Percentiles rank a stretch among this genome's conserved stretches.
Conservation (phyloP, 1,140 invertebrate species). For the Trichonephila clavipes region DNA sequence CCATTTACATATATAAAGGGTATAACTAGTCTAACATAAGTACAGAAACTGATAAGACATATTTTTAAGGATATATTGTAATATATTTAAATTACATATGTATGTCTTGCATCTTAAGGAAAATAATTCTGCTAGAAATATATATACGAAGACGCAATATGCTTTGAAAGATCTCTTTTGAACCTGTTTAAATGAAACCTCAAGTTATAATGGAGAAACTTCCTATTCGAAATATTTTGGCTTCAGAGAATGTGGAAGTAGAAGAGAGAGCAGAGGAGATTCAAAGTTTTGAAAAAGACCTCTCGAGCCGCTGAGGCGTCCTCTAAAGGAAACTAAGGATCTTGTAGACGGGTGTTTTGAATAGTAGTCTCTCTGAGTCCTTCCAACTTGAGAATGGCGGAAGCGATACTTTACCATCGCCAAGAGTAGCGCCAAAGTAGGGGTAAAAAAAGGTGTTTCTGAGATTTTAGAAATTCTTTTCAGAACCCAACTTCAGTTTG, state of each 20-base stretch:
- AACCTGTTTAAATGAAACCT: too few species aligned
- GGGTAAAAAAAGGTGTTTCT: neutral
- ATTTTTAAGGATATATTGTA: too few species aligned
- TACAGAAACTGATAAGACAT: too few species aligned
- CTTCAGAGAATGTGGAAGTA: neutral
- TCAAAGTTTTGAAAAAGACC: neutral
- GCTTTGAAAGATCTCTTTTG: too few species aligned
- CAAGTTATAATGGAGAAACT: too few species aligned
- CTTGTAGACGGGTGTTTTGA: conserved; percentile 12
- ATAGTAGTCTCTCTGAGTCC: neutral
- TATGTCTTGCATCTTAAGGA: too few species aligned
- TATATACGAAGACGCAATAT: too few species aligned
- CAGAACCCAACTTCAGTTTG: neutral
- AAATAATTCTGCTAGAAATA: too few species aligned
- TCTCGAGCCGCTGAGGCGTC: neutral
- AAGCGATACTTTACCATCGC: conserved; percentile 7
- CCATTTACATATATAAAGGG: too few species aligned
- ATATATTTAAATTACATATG: too few species aligned
- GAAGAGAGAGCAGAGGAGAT: neutral
- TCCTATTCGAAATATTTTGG: neutral
- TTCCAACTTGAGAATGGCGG: neutral
- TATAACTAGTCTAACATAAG: too few species aligned
- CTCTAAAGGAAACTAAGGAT: conserved; percentile 22
- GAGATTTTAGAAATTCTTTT: conserved; percentile 32
- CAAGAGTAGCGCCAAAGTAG: neutral